A percentile compares a stretch with the other conserved stretches of the same genome.
Evolutionary conservation across 2,888 invertebrate species (phyloP).

Genomic region (Molanna angustata): DNA sequence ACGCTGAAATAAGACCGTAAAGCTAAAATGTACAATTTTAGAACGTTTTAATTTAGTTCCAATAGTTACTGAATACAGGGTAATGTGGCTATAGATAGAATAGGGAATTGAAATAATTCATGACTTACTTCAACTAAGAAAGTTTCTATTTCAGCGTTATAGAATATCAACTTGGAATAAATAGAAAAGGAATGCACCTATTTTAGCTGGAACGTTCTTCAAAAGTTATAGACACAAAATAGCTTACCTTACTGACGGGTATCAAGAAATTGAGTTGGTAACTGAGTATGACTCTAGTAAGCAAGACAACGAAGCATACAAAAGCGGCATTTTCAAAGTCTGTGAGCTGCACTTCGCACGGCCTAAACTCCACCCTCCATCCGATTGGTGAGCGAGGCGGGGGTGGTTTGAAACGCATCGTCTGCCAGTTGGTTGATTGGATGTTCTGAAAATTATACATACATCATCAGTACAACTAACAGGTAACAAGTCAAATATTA

Average conservation of each 20-base stretch:
- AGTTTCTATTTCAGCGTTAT: no score
- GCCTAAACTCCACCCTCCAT: constrained; percentile 99
- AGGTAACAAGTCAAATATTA: no score
- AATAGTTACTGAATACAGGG: no score
- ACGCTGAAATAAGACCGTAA: no score
- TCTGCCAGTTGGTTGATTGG: constrained; percentile 99
- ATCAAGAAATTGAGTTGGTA: constrained; percentile 95
- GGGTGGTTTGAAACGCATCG: constrained; percentile 98
- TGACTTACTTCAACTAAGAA: no score
- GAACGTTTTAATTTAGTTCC: no score
- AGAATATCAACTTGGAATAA: no score
- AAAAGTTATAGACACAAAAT: not conserved
- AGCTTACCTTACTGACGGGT: constrained; percentile 87
- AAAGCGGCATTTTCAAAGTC: constrained; percentile 99
- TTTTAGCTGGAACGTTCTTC: no score
- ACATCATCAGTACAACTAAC: not conserved
- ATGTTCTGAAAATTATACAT: constrained; percentile 68
- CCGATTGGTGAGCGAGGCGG: constrained; percentile 95
- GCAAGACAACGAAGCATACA: constrained; percentile 94
- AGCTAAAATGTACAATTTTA: no score
- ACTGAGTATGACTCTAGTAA: constrained; percentile 94
- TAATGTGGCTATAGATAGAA: no score
- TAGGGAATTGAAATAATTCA: no score
- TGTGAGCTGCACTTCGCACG: constrained; percentile 96
- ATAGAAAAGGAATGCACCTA: no score